Percentiles rank a stretch among this genome's conserved stretches.
These are phyloP conservation scores for Gymnoscopelus microlampas DNA, from an alignment of 2,797 vertebrate genomes.

Conservation along the genomic window DNA sequence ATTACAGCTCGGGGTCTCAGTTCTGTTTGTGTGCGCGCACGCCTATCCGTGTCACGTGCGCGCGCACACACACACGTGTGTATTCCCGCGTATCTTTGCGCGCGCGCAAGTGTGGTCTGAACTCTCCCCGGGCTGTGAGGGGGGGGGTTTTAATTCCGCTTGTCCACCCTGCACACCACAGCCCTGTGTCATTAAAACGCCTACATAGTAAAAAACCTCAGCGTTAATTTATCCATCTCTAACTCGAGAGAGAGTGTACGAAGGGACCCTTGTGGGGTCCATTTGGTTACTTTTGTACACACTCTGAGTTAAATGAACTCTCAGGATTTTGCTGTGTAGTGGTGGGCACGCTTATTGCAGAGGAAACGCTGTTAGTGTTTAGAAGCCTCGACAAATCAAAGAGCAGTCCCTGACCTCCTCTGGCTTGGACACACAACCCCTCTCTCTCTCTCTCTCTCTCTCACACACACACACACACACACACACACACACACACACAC, in stretches of 20 bases:
- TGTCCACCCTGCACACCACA: constrained; percentile 33
- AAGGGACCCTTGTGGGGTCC: too few species aligned
- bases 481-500: constrained; percentile 9
- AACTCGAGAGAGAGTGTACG: too few species aligned
- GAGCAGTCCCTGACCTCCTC: constrained; percentile 55
- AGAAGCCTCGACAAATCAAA: constrained; percentile 65
- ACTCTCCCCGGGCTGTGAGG: background rate
- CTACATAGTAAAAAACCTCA: too few species aligned
- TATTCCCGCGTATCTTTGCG: background rate
- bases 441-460: background rate
- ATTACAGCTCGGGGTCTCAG: constrained; percentile 35
- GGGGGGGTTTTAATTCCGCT: constrained; percentile 20
- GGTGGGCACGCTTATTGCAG: constrained; percentile 52
- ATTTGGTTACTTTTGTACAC: too few species aligned
- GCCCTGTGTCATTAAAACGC: constrained; percentile 67
- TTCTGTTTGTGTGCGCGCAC: background rate
- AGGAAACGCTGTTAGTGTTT: constrained; percentile 43
- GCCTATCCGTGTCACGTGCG: background rate
- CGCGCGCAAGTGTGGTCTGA: constrained; percentile 5
- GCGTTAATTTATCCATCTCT: too few species aligned
- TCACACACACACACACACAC: constrained; percentile 13
- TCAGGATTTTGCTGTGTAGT: too few species aligned
- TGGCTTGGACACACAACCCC: constrained; percentile 18
- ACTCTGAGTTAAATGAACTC: too few species aligned
- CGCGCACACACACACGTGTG: background rate